Percentiles rank a stretch among this genome's conserved stretches.
Conservation (phyloP, 2,113 vertebrate genomes). For the Lanius ludovicianus region DNA sequence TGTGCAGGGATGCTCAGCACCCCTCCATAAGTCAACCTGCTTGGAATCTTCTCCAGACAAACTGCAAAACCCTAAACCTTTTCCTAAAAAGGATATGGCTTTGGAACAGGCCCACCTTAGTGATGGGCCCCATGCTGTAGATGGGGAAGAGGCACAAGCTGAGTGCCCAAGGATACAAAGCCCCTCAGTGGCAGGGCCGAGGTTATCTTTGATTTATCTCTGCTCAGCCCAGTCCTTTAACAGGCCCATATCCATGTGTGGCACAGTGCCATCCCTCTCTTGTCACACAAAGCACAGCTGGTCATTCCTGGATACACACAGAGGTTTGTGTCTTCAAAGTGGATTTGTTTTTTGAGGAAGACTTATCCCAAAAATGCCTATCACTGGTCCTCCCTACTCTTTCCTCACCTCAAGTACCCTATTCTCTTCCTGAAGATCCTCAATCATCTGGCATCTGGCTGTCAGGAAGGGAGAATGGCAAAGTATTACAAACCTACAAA, state of each 20-base stretch:
- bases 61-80: neutral
- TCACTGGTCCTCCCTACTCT: accelerated
- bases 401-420: accelerated
- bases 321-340: neutral
- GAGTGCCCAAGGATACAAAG: neutral
- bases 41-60: neutral
- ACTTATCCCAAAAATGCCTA: neutral
- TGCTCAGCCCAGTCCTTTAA: neutral
- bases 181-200: neutral
- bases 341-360: neutral
- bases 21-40: neutral
- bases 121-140: neutral
- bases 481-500: neutral
- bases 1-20: neutral
- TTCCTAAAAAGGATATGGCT: neutral
- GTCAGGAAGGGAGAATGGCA: neutral
- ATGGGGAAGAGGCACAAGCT: neutral
- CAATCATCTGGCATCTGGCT: neutral
- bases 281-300: neutral
- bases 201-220: neutral
- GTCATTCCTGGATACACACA: neutral
- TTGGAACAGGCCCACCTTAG: neutral
- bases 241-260: neutral
- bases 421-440: neutral
- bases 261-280: neutral